Conservation (phyloP, 1,140 invertebrate species). For the Listronotus bonariensis region DNA sequence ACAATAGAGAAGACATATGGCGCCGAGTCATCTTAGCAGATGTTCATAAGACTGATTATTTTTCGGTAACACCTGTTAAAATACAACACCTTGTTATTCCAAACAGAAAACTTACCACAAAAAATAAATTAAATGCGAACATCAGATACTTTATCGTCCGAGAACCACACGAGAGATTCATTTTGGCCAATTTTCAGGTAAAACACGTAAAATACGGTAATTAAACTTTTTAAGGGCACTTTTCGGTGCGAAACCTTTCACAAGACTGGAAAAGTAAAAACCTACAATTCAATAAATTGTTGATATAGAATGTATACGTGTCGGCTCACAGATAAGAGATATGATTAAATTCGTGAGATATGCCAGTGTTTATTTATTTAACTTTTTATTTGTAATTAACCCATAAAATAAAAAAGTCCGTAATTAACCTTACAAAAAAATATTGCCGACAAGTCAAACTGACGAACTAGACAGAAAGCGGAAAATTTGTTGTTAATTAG, state of each 20-base stretch:
- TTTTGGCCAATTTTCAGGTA: constrained; percentile 26
- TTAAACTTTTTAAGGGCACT: not conserved
- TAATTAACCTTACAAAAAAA: too few relatives aligned
- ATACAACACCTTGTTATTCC: not conserved
- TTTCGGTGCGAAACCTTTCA: not conserved
- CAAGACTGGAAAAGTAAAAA: not conserved
- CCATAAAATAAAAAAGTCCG: too few relatives aligned
- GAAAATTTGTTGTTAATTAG: too few relatives aligned
- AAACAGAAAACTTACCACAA: constrained; percentile 45
- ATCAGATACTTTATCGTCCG: constrained; percentile 48
- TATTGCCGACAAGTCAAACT: too few relatives aligned
- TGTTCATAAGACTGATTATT: not conserved
- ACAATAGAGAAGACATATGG: too few relatives aligned
- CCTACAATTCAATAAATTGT: not conserved
- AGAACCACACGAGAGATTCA: constrained; percentile 46
- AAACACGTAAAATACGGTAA: not conserved
- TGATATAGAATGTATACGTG: not conserved
- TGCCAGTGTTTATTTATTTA: too few relatives aligned
- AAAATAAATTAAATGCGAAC: constrained; percentile 46
- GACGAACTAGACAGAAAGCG: too few relatives aligned
- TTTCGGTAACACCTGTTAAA: constrained; percentile 5
- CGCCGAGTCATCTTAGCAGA: not conserved
- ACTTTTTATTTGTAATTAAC: too few relatives aligned
- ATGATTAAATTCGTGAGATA: not conserved
- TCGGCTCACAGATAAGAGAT: not conserved